Evolutionary conservation across 2,113 vertebrate species (phyloP).

Genomic region (Zootoca vivipara): DNA sequence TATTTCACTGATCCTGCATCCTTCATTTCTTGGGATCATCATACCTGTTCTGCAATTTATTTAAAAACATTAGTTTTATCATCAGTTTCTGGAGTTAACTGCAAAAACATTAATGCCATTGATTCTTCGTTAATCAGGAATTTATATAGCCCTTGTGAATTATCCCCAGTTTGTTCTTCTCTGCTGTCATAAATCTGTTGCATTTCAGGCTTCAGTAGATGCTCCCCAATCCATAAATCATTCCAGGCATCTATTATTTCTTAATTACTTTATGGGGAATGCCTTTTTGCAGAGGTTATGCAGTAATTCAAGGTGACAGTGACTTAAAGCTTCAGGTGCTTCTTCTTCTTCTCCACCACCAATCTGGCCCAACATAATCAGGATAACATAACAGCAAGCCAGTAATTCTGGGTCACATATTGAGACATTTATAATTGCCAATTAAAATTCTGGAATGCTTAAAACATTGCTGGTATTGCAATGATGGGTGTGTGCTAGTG

Average conservation of each 20-base stretch:
- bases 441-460: not conserved
- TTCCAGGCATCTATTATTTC: slow-evolving; percentile 48
- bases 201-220: slow-evolving; percentile 19
- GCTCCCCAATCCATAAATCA: slow-evolving; percentile 44
- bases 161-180: slow-evolving; percentile 28
- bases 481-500: not conserved
- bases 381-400: not conserved
- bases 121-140: not conserved
- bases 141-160: not conserved
- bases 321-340: not conserved
- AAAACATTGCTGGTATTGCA: not conserved
- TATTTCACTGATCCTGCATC: not conserved
- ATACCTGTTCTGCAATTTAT: not conserved
- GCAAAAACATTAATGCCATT: not conserved
- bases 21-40: not conserved
- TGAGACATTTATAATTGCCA: not conserved
- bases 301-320: slow-evolving; percentile 44
- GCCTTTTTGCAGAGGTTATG: slow-evolving; percentile 40
- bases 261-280: slow-evolving; percentile 49
- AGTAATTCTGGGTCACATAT: not conserved
- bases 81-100: slow-evolving; percentile 18
- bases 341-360: not conserved
- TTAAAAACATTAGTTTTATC: not conserved
- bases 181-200: slow-evolving; percentile 35
- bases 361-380: too few relatives aligned